Percentiles rank a stretch among this genome's conserved stretches.
Conservation (phyloP, 2,113 vertebrate species). For the Poeciliopsis prolifica region DNA sequence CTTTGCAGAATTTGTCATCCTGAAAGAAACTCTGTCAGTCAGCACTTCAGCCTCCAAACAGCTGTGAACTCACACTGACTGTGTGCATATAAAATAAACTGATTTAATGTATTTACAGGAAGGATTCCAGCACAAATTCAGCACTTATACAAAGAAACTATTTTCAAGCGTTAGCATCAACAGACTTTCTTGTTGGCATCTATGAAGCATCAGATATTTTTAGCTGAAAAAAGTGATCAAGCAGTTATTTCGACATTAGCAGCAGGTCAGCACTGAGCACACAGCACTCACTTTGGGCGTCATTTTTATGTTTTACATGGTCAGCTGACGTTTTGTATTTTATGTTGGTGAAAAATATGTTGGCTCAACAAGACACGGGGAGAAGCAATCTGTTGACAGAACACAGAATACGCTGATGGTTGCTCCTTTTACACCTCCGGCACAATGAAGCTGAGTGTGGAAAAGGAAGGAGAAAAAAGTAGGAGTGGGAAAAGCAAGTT, state of each 20-base stretch:
- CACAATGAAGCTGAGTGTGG: not conserved
- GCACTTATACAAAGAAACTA: not conserved
- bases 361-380: slow-evolving; percentile 18
- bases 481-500: not conserved
- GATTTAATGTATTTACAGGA: not conserved
- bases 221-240: not conserved
- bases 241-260: not conserved
- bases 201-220: not conserved
- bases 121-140: not conserved
- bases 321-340: slow-evolving; percentile 22
- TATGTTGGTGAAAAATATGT: slow-evolving; percentile 18
- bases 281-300: not conserved
- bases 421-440: slow-evolving; percentile 8
- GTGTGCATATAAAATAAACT: not conserved
- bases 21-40: slow-evolving; percentile 25
- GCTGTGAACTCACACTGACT: slow-evolving; percentile 20
- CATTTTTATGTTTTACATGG: not conserved
- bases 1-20: slow-evolving; percentile 11
- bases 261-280: not conserved
- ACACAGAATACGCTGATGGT: slow-evolving; percentile 17
- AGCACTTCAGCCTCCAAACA: slow-evolving; percentile 26
- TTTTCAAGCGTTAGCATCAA: not conserved
- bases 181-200: not conserved
- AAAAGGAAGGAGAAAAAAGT: not conserved
- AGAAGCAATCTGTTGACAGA: slow-evolving; percentile 38